These are phyloP conservation scores for Eupithecia insigniata DNA, from an alignment of 2,888 invertebrate genomes.

Conservation along the genomic window DNA sequence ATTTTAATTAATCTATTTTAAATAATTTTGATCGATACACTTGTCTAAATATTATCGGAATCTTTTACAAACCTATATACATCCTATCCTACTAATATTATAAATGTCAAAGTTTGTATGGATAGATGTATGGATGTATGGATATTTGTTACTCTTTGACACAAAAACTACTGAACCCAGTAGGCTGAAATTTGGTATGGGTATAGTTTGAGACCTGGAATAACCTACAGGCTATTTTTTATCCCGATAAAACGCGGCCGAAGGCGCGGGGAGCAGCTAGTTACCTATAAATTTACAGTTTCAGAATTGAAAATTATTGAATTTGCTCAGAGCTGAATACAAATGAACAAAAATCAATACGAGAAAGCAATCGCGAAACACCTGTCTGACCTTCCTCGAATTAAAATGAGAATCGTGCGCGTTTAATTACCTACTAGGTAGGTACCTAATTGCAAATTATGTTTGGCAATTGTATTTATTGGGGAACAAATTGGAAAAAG, in stretches of 20 bases:
- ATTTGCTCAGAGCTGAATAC: background rate
- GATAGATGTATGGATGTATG: too few relatives aligned
- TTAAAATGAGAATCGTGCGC: slow-evolving; percentile 37
- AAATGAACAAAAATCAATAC: slow-evolving; percentile 6
- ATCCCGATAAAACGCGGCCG: too few relatives aligned
- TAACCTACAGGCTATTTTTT: too few relatives aligned
- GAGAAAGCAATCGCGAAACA: slow-evolving; percentile 39
- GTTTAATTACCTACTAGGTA: slow-evolving; percentile 41
- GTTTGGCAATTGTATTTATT: slow-evolving; percentile 41
- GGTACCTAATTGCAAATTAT: slow-evolving; percentile 47
- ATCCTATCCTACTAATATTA: too few relatives aligned
- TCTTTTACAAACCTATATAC: background rate
- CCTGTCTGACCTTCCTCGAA: slow-evolving; percentile 43
- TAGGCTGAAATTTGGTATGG: too few relatives aligned
- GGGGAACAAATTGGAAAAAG: slow-evolving; percentile 6
- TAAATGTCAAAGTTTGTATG: too few relatives aligned
- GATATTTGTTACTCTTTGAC: too few relatives aligned
- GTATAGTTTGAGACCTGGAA: too few relatives aligned
- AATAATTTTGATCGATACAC: too few relatives aligned
- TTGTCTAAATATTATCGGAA: background rate
- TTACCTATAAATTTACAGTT: background rate
- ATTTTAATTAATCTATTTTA: too few relatives aligned
- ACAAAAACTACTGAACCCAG: too few relatives aligned
- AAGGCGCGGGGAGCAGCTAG: too few relatives aligned
- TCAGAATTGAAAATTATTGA: background rate